phyloP scores from a whole-genome alignment of 2,113 vertebrate species.

The Mixornis gularis region DNA sequence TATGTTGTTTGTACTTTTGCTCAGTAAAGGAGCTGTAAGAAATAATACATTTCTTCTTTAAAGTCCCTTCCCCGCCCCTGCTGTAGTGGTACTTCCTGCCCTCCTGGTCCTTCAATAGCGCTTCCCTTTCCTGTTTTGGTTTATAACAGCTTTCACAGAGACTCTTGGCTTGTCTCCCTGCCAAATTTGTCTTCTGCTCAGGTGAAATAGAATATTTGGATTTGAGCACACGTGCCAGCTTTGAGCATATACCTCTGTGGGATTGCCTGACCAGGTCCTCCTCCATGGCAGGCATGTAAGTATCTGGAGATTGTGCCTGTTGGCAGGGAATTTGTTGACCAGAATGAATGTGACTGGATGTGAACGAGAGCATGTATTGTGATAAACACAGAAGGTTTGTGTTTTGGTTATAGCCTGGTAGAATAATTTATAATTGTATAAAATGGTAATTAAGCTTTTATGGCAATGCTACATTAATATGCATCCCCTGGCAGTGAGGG shows the following conservation, averaged over 20 bases:
- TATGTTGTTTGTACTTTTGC: not conserved
- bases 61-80: constrained; percentile 26
- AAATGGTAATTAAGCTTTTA: not conserved
- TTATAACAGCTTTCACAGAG: not conserved
- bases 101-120: not conserved
- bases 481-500: not conserved
- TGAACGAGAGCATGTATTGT: not conserved
- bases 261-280: not conserved
- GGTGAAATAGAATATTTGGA: constrained; percentile 6
- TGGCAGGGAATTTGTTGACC: not conserved
- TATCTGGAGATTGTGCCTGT: not conserved
- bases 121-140: constrained; percentile 73
- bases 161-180: constrained; percentile 10
- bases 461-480: not conserved
- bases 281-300: constrained; percentile 62
- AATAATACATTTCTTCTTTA: constrained; percentile 31
- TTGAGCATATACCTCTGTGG: not conserved
- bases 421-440: not conserved
- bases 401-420: not conserved
- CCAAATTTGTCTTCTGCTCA: constrained; percentile 24
- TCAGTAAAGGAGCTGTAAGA: not conserved
- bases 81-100: constrained; percentile 55
- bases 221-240: not conserved
- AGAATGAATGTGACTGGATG: not conserved
- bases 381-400: not conserved